Evolutionary conservation across 1,140 invertebrate genomes (phyloP).

Genomic region (Euura saliciscinereae): DNA sequence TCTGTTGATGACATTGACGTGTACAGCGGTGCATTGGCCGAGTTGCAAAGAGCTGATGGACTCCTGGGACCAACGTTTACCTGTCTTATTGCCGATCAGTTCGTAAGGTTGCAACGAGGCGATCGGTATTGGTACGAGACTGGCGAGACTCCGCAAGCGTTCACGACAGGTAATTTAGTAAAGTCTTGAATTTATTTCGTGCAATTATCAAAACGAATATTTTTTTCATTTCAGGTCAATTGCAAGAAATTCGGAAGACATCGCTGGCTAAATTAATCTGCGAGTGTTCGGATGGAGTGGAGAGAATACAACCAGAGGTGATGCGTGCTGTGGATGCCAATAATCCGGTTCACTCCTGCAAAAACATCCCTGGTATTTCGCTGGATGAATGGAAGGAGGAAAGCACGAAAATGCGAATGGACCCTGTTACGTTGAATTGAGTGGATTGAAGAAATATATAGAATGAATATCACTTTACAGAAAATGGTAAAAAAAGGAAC

Average conservation of each 20-base stretch:
- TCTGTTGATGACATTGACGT: constrained; percentile 86
- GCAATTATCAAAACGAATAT: not conserved
- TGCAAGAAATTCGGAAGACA: constrained; percentile 83
- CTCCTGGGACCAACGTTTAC: constrained; percentile 84
- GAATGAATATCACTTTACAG: no score
- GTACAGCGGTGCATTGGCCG: constrained; percentile 84
- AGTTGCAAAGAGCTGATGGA: constrained; percentile 69
- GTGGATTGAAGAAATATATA: no score
- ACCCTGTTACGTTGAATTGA: no score
- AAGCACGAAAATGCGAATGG: not conserved
- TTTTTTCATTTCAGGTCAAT: constrained; percentile 69
- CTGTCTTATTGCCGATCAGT: constrained; percentile 88
- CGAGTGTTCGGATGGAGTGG: constrained; percentile 81
- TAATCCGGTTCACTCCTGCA: constrained; percentile 71
- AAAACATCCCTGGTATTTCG: constrained; percentile 61
- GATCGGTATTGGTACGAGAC: constrained; percentile 91
- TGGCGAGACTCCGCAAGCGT: constrained; percentile 67
- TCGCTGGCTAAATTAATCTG: constrained; percentile 87
- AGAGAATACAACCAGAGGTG: constrained; percentile 75
- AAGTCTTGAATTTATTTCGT: no score
- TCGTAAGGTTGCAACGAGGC: constrained; percentile 76
- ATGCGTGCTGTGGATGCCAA: constrained; percentile 68
- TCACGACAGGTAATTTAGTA: constrained; percentile 66
- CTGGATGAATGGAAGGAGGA: constrained; percentile 68
- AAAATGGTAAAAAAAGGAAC: no score